Percentiles rank a stretch among this genome's conserved stretches.
Conservation (phyloP, 2,888 invertebrate species). For the Timema cristinae region DNA sequence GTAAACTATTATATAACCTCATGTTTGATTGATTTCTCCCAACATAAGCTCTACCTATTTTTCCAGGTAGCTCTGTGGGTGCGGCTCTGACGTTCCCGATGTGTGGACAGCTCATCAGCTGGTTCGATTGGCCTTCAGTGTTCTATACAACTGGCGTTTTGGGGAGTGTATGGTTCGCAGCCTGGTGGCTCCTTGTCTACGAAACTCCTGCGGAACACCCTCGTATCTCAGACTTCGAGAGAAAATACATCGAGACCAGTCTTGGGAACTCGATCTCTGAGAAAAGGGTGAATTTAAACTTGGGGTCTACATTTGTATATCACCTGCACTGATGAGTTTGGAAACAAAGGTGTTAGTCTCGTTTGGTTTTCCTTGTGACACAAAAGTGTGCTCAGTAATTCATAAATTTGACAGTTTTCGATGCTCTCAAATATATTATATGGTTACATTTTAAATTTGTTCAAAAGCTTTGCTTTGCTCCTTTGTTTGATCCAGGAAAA, state of each 20-base stretch:
- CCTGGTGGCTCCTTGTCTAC: conserved; percentile 59
- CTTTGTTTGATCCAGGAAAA: too few relatives aligned
- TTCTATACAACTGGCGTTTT: conserved; percentile 62
- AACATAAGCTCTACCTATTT: conserved; percentile 3
- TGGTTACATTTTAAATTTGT: too few relatives aligned
- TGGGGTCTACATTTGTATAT: background rate
- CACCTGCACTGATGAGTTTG: too few relatives aligned
- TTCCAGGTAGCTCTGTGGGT: conserved; percentile 59
- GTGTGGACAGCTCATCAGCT: conserved; percentile 61
- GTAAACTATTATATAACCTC: too few relatives aligned
- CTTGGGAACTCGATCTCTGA: conserved; percentile 47
- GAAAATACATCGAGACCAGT: conserved; percentile 54
- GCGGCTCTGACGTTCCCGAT: conserved; percentile 65
- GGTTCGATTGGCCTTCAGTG: conserved; percentile 66
- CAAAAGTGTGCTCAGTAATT: too few relatives aligned
- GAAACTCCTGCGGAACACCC: conserved; percentile 65
- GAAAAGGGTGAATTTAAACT: conserved; percentile 38
- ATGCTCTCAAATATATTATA: too few relatives aligned
- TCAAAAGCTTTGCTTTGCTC: too few relatives aligned
- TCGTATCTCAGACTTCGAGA: conserved; percentile 56
- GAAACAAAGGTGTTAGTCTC: too few relatives aligned
- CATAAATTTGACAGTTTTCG: too few relatives aligned
- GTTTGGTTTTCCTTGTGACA: too few relatives aligned
- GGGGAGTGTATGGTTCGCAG: conserved; percentile 60
- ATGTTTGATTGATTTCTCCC: background rate